Evolutionary conservation across 2,113 vertebrate species (phyloP).

Genomic region (Thomomys bottae): DNA sequence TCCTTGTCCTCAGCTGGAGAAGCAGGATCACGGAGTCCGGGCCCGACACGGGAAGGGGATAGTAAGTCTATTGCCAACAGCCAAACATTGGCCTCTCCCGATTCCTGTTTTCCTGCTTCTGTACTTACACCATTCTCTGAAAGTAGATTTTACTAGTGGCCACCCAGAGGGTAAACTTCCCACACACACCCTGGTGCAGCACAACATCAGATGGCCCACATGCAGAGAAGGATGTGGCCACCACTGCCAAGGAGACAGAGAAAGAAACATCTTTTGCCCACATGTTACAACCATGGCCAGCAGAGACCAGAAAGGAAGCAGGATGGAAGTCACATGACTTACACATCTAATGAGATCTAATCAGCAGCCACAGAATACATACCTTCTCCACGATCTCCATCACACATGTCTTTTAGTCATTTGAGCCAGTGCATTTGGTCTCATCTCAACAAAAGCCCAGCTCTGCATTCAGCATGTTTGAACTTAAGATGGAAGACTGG

Average conservation of each 20-base stretch:
- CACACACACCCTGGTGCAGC: not conserved
- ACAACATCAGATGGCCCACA: not conserved
- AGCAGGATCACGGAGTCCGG: not conserved
- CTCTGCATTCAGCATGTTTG: constrained; percentile 78
- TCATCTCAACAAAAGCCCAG: constrained; percentile 85
- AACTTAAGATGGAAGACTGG: constrained; percentile 78
- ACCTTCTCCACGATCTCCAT: constrained; percentile 87
- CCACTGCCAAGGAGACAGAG: constrained; percentile 37
- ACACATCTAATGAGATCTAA: not conserved
- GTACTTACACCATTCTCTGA: not conserved
- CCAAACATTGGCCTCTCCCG: rapidly evolving
- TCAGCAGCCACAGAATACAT: constrained; percentile 39
- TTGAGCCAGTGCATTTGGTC: constrained; percentile 82
- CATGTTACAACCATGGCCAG: constrained; percentile 35
- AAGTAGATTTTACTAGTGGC: not conserved
- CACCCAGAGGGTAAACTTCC: not conserved
- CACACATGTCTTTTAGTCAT: constrained; percentile 84
- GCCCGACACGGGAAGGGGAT: not conserved
- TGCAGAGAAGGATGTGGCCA: constrained; percentile 57
- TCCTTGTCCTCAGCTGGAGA: not conserved
- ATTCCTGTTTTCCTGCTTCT: not conserved
- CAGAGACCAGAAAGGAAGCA: constrained; percentile 61
- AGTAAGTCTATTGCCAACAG: not conserved
- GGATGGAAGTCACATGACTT: not conserved
- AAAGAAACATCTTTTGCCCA: constrained; percentile 81